Conservation (phyloP, 2,888 invertebrate species). For the Andrena flavipes region DNA sequence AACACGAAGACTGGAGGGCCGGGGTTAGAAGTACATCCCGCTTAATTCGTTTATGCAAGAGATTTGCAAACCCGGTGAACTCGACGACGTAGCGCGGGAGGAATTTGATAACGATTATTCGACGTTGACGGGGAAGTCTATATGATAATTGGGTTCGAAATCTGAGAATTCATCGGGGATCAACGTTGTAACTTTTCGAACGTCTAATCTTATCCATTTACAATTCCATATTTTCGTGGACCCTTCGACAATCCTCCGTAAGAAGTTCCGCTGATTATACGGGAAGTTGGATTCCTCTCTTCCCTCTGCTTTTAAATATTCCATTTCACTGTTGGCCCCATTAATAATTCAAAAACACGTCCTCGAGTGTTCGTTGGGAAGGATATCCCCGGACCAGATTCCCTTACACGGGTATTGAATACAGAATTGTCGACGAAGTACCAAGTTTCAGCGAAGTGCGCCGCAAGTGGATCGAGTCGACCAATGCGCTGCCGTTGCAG, state of each 20-base stretch:
- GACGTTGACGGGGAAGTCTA: neutral
- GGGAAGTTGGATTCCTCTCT: neutral
- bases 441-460: constrained; percentile 33
- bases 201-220: neutral
- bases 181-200: neutral
- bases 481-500: constrained; percentile 13
- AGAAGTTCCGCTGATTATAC: neutral
- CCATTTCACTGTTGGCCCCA: neutral
- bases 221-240: neutral
- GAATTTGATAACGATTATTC: constrained; percentile 23
- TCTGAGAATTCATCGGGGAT: neutral
- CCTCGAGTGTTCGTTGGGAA: neutral
- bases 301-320: neutral
- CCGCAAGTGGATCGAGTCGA: constrained; percentile 41
- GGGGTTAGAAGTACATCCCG: neutral
- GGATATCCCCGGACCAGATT: constrained; percentile 13
- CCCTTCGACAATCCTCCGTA: neutral
- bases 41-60: constrained; percentile 33
- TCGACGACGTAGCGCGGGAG: neutral
- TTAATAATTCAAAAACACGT: neutral
- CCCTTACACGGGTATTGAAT: constrained; percentile 1
- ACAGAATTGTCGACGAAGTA: constrained; percentile 16
- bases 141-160: neutral
- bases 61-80: constrained; percentile 16
- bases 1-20: neutral